A percentile compares a stretch with the other conserved stretches of the same genome.
These are phyloP conservation scores for Allolobophora icterica DNA, from an alignment of 2,888 invertebrate species.

Conservation along the genomic window DNA sequence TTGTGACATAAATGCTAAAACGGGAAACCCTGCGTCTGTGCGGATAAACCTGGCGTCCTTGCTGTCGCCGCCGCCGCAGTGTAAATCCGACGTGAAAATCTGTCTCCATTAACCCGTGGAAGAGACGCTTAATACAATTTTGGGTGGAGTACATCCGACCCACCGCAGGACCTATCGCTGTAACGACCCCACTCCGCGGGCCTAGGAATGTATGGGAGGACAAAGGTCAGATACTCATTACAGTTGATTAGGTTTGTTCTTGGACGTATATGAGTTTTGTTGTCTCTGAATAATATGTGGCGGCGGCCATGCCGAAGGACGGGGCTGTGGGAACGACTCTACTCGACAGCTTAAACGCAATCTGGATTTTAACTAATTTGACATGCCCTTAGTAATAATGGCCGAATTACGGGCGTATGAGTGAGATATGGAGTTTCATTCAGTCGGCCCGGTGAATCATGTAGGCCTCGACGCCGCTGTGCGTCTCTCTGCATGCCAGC, in stretches of 20 bases:
- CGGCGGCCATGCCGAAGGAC: neutral
- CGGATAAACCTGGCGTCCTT: neutral
- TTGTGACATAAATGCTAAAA: neutral
- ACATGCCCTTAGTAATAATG: neutral
- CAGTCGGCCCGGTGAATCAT: neutral
- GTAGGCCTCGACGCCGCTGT: neutral
- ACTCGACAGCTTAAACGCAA: neutral
- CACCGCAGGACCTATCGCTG: neutral
- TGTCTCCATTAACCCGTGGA: neutral
- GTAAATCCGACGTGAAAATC: neutral
- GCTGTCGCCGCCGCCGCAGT: neutral
- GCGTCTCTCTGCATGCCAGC: neutral
- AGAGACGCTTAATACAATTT: neutral
- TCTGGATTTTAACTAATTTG: constrained; percentile 17
- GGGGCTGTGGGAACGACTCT: too few relatives aligned
- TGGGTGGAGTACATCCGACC: constrained; percentile 17
- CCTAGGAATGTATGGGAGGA: neutral
- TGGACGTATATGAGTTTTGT: neutral
- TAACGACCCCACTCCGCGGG: neutral
- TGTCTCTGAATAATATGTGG: neutral
- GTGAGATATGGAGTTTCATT: constrained; percentile 11
- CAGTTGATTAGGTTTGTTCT: constrained; percentile 2
- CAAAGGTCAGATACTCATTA: neutral
- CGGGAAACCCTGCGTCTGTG: neutral
- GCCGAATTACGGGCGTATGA: neutral